These are phyloP conservation scores for Cyprinodon variegatus DNA, from an alignment of 2,113 vertebrate species.

Conservation along the genomic window DNA sequence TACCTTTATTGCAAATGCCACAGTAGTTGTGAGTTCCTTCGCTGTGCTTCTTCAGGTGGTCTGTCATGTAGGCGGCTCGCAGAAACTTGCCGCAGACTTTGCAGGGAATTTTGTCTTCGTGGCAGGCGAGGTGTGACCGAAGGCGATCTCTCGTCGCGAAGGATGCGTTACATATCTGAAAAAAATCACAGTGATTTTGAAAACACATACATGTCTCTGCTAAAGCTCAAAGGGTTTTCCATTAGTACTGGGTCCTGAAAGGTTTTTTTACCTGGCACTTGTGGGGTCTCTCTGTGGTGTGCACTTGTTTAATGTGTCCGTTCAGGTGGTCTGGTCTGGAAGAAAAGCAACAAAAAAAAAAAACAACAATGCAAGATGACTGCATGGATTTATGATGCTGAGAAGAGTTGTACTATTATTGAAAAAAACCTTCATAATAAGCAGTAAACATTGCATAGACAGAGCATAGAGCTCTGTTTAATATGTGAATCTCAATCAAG, in stretches of 20 bases:
- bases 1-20: slow-evolving; percentile 99
- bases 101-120: slow-evolving; percentile 98
- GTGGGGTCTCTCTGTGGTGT: slow-evolving; percentile 98
- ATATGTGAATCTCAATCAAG: no score
- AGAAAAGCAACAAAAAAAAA: slow-evolving; percentile 32
- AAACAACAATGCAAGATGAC: background rate
- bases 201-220: background rate
- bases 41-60: slow-evolving; percentile 98
- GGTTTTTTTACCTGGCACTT: slow-evolving; percentile 94
- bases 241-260: background rate
- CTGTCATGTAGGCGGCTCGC: slow-evolving; percentile 96
- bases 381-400: no score
- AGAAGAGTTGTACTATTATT: no score
- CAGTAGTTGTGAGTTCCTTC: slow-evolving; percentile 99
- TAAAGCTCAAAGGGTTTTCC: background rate
- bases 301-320: slow-evolving; percentile 99
- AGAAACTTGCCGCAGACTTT: slow-evolving; percentile 98
- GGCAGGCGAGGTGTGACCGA: slow-evolving; percentile 96
- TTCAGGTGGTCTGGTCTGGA: slow-evolving; percentile 97
- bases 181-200: slow-evolving; percentile 22
- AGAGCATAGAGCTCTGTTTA: no score
- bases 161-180: slow-evolving; percentile 97
- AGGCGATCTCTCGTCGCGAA: slow-evolving; percentile 98
- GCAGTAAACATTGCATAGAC: no score
- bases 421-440: no score